phyloP scores from a whole-genome alignment of 1,140 invertebrate genomes.

The Bicyclus anynana region DNA sequence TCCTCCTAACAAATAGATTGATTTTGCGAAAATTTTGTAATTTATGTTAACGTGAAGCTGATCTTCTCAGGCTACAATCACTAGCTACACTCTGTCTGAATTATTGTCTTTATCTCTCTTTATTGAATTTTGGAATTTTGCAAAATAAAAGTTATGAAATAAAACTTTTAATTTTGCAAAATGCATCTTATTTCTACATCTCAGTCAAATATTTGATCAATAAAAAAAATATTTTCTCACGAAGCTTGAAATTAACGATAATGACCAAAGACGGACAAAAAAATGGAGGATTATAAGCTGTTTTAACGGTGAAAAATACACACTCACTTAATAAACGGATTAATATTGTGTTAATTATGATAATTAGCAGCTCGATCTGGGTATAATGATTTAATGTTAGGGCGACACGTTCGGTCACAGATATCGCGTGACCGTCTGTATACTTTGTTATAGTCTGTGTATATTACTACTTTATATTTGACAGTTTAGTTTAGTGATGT shows the following conservation, averaged over 20 bases:
- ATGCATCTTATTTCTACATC: too few species aligned
- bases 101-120: too few species aligned
- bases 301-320: not conserved
- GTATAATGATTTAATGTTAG: constrained; percentile 21
- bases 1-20: too few species aligned
- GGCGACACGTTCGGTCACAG: not conserved
- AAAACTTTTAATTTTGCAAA: too few species aligned
- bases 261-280: not conserved
- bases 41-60: too few species aligned
- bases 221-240: not conserved
- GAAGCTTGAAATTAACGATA: not conserved
- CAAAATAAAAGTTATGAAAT: too few species aligned
- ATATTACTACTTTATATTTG: not conserved
- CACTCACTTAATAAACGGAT: constrained; percentile 6
- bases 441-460: constrained; percentile 19
- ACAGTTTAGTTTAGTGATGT: not conserved
- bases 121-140: too few species aligned
- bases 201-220: too few species aligned
- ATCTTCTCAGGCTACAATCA: too few species aligned
- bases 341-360: constrained; percentile 14
- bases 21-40: too few species aligned
- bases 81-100: too few species aligned
- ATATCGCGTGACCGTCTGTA: constrained; percentile 21
- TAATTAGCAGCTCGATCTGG: constrained; percentile 9
- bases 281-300: not conserved